A percentile compares a stretch with the other conserved stretches of the same genome.
These are phyloP conservation scores for Ellobius talpinus DNA, from an alignment of 2,113 vertebrate genomes.

Conservation along the genomic window DNA sequence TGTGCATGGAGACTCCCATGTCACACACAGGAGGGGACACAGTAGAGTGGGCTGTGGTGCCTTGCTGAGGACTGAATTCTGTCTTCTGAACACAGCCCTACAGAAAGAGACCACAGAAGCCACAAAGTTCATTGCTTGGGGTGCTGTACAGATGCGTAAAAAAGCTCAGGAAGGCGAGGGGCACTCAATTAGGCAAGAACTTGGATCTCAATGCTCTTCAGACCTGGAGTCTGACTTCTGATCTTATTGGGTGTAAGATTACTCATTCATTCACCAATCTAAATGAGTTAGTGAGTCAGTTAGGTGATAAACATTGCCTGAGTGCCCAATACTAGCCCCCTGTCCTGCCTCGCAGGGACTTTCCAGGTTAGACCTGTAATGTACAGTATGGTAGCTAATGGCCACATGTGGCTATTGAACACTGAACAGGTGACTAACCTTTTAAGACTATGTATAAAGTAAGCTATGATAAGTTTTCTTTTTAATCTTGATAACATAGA, in stretches of 20 bases:
- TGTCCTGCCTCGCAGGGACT: background rate
- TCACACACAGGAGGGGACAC: background rate
- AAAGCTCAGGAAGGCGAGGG: background rate
- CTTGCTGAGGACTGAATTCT: background rate
- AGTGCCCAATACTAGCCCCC: accelerated
- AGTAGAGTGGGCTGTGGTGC: too few species aligned
- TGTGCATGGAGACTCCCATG: background rate
- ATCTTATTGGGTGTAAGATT: background rate
- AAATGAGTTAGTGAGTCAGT: background rate
- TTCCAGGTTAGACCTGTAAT: background rate
- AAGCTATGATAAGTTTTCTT: background rate
- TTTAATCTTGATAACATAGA: background rate
- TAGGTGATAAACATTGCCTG: background rate
- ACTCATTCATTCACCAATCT: background rate
- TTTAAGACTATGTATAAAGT: background rate
- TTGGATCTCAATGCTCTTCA: background rate
- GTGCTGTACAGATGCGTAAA: background rate
- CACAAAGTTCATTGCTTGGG: background rate
- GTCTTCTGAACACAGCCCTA: background rate
- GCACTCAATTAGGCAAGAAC: background rate
- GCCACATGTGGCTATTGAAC: background rate
- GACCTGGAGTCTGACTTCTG: background rate
- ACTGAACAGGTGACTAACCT: background rate
- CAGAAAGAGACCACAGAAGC: background rate
- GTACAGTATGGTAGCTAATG: background rate